Base-by-base conservation (phyloP, 64 coral and sea anemone species). In the Porites australiensis region DNA sequence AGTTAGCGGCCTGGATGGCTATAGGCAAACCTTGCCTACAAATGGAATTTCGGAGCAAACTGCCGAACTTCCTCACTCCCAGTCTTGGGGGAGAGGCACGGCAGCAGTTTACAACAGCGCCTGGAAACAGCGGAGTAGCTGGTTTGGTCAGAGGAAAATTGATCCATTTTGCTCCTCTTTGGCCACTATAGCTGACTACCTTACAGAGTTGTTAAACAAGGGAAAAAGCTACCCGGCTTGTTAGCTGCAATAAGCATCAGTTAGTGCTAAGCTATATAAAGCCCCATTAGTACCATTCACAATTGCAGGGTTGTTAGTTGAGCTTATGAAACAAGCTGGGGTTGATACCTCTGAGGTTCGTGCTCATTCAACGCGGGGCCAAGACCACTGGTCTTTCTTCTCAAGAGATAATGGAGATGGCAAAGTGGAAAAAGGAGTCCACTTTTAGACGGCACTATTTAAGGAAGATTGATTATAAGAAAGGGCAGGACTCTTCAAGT, bases 1-100 rank as follows among this genome's bases (percentile, higher is more conserved):
- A 3, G 61, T 43, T 90, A 75, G 74, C 88, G 74, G 88, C 88
- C 44, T 90, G 88, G 6, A 79, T 77, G 58, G 88, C 79, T 90
- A 70, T 66, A 91, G 89, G 89, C 59, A 91, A 91, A 81, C 59
- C 70, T 72, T 91, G 46, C 89, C 72, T 91, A 21, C 89, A 91
- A 50, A 68, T 6, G 88, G 87, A 89, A 50, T 89, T 89, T 77
- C 87, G 78, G 73, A 77, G 71, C 19, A 88, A 14, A 88, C 69
- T 88, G 9, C 86, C 3, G 13, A 88, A 22, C 53, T 88, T 57
- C 84, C 73, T 67, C n/a, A 67, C 51, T 64, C 54, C 84, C 84
- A 87, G 46, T 87, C 64, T 15, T 87, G 84, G 84, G 44, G 84
- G 11, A 63, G 18, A 52, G 84, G 67, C 66, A 87, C 84, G 6